These are phyloP conservation scores for Nemopilema nomurai DNA, from an alignment of 30 jellyfish, hydroid and myxozoan species.

Conservation along the genomic window DNA sequence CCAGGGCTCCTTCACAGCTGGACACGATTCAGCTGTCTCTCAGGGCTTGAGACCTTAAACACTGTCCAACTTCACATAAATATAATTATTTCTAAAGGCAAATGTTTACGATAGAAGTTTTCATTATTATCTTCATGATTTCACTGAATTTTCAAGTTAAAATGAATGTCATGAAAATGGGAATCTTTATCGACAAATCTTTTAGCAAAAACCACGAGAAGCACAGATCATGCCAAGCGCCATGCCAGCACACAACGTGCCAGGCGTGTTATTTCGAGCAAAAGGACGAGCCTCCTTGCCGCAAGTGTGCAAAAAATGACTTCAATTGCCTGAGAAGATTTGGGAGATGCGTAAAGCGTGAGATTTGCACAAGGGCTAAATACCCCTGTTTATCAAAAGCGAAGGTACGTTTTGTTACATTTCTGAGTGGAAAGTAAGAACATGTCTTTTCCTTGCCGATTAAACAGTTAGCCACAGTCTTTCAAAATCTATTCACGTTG, in stretches of 20 bases:
- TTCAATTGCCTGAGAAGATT: constrained; percentile 74
- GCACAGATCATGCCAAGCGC: constrained; percentile 81
- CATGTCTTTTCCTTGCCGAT: too few relatives aligned
- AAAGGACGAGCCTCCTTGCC: constrained; percentile 88
- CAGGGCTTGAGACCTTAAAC: too few relatives aligned
- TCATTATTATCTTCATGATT: too few relatives aligned
- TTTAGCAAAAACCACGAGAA: constrained; percentile 65
- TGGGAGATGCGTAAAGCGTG: constrained; percentile 82
- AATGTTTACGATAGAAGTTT: too few relatives aligned
- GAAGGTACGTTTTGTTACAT: constrained; percentile 54
- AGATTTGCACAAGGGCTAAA: constrained; percentile 84
- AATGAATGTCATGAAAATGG: too few relatives aligned
- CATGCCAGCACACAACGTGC: constrained; percentile 94
- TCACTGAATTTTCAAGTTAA: too few relatives aligned
- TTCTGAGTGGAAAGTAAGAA: neutral
- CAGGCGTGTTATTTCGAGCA: constrained; percentile 91
- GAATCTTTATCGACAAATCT: neutral
- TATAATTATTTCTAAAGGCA: too few relatives aligned
- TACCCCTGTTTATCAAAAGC: constrained; percentile 90
- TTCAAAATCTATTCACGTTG: too few relatives aligned
- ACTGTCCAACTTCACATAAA: too few relatives aligned
- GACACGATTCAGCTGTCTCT: too few relatives aligned
- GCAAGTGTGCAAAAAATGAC: constrained; percentile 76
- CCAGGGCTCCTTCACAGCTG: too few relatives aligned
- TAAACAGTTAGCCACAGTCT: too few relatives aligned